A percentile compares a stretch with the other conserved stretches of the same genome.
These are phyloP conservation scores for Galagoides demidoff DNA, from an alignment of 2,797 vertebrate genomes.

Conservation along the genomic window DNA sequence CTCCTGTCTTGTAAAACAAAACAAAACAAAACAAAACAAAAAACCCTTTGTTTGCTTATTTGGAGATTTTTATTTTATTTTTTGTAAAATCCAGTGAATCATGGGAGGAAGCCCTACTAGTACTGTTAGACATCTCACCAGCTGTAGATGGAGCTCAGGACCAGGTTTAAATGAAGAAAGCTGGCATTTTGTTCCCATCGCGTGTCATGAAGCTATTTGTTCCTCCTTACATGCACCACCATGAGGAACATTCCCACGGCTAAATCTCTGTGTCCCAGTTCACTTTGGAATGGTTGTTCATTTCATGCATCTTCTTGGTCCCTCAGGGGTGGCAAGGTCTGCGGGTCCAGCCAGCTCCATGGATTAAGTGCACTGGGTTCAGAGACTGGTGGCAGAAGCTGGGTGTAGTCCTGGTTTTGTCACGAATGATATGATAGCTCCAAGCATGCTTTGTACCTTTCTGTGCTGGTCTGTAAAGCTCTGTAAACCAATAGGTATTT, in stretches of 20 bases:
- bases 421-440: background rate
- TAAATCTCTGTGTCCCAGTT: background rate
- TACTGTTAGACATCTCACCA: background rate
- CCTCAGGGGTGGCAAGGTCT: background rate
- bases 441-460: background rate
- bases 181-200: background rate
- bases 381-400: background rate
- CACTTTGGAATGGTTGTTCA: background rate
- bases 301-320: background rate
- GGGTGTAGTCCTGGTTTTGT: background rate
- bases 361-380: background rate
- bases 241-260: background rate
- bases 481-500: background rate
- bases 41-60: background rate
- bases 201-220: background rate
- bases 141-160: background rate
- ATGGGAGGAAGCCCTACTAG: background rate
- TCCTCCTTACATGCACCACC: background rate
- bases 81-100: background rate
- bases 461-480: background rate
- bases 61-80: background rate
- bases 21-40: background rate
- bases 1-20: background rate
- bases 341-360: background rate
- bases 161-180: constrained; percentile 42